Evolutionary conservation across 2,888 invertebrate species (phyloP).

Genomic region (Megaustenia siamemsis): DNA sequence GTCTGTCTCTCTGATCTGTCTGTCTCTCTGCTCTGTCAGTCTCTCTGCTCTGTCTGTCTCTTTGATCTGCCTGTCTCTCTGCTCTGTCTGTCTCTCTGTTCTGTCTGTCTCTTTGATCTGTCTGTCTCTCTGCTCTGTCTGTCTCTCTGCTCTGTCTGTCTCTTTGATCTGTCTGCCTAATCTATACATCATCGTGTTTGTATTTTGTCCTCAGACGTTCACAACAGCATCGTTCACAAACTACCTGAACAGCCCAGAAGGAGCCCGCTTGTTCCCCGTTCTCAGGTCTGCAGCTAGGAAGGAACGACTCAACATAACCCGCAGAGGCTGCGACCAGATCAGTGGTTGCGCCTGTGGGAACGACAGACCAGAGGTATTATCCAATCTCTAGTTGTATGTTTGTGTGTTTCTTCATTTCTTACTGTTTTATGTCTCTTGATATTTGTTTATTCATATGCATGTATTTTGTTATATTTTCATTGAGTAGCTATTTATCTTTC

Average conservation of each 20-base stretch:
- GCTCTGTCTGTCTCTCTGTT: not conserved
- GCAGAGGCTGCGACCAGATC: slow-evolving; percentile 60
- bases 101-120: not conserved
- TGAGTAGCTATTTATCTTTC: too few species aligned
- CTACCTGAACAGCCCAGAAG: slow-evolving; percentile 62
- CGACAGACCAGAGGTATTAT: slow-evolving; percentile 68
- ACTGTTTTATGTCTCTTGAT: too few species aligned
- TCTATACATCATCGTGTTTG: not conserved
- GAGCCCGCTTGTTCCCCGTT: slow-evolving; percentile 61
- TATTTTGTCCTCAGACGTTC: slow-evolving; percentile 51
- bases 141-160: not conserved
- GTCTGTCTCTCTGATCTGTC: too few species aligned
- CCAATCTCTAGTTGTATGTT: too few species aligned
- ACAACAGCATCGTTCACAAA: slow-evolving; percentile 61
- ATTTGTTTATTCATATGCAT: too few species aligned
- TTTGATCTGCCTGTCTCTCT: not conserved
- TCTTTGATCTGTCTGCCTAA: not conserved
- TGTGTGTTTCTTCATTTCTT: not conserved
- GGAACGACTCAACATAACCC: slow-evolving; percentile 62
- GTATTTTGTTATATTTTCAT: too few species aligned
- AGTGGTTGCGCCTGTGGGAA: slow-evolving; percentile 78
- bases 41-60: too few species aligned
- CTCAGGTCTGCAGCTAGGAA: not conserved
- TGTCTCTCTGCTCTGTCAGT: too few species aligned
- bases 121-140: not conserved